A percentile compares a stretch with the other conserved stretches of the same genome.
Conservation (phyloP, 2,797 vertebrate species). For the Anguilla marmorata region DNA sequence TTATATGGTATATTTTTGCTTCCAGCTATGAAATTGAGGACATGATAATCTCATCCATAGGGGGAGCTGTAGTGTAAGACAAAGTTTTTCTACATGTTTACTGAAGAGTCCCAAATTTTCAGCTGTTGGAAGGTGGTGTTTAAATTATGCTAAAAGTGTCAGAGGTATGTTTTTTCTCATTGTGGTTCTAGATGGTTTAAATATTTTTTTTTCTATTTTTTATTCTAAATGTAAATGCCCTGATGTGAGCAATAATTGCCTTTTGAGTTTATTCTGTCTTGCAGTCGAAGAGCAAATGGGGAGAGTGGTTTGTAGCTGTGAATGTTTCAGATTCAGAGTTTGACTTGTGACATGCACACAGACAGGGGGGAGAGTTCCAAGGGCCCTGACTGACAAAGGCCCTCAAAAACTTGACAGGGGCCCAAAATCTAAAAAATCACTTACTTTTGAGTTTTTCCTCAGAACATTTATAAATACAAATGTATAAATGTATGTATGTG, state of each 20-base stretch:
- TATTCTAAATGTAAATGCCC: not conserved
- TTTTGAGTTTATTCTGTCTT: not conserved
- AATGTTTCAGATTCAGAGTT: not conserved
- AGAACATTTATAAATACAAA: too few relatives aligned
- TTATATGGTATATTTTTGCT: not conserved
- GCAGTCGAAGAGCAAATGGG: not conserved
- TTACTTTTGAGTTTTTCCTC: not conserved
- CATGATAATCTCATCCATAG: not conserved
- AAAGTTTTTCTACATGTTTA: not conserved
- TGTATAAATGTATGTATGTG: not conserved
- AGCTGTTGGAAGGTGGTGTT: not conserved
- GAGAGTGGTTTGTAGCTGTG: not conserved
- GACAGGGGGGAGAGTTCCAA: too few relatives aligned
- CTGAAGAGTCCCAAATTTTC: not conserved
- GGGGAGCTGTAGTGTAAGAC: not conserved
- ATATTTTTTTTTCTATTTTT: not conserved
- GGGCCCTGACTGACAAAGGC: too few relatives aligned
- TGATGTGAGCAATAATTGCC: not conserved
- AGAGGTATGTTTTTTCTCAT: not conserved
- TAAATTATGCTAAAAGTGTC: not conserved
- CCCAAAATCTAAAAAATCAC: not conserved
- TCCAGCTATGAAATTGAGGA: not conserved
- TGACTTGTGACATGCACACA: too few relatives aligned
- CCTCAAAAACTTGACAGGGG: too few relatives aligned
- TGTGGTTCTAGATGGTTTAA: not conserved